Conservation (phyloP, 2,888 invertebrate species). For the Willowsia nigromaculata region DNA sequence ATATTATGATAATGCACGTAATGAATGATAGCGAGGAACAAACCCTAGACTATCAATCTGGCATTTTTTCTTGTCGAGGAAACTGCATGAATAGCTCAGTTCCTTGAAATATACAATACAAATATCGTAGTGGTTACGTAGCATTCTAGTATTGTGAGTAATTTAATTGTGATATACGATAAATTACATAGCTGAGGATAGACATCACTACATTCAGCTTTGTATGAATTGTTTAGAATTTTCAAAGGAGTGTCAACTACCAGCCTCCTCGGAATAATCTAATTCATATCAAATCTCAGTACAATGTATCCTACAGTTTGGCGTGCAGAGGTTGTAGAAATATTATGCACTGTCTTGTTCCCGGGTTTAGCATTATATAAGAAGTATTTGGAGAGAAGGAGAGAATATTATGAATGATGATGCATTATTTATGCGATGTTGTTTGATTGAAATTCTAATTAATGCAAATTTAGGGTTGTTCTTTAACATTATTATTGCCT, state of each 20-base stretch:
- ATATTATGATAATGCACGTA: too few species aligned
- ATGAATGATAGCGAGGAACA: constrained; percentile 4
- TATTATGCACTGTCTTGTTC: not conserved
- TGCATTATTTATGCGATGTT: not conserved
- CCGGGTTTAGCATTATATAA: not conserved
- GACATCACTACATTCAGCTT: not conserved
- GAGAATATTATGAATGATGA: not conserved
- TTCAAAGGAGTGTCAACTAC: constrained; percentile 22
- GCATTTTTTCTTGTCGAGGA: not conserved
- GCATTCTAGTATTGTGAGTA: not conserved
- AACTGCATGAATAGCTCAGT: not conserved
- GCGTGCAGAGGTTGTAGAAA: not conserved
- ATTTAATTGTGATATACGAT: not conserved
- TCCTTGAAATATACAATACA: constrained; percentile 20
- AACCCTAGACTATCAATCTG: not conserved
- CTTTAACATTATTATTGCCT: not conserved
- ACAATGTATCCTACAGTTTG: not conserved
- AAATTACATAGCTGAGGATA: not conserved
- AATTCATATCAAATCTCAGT: not conserved
- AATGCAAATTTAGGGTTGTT: constrained; percentile 47
- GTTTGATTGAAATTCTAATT: constrained; percentile 48
- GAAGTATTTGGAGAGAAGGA: not conserved
- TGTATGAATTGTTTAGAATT: not conserved
- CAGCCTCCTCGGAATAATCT: constrained; percentile 25
- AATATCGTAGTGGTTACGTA: not conserved